Conservation (phyloP, 2,797 vertebrate genomes). For the Tolypeutes matacus region DNA sequence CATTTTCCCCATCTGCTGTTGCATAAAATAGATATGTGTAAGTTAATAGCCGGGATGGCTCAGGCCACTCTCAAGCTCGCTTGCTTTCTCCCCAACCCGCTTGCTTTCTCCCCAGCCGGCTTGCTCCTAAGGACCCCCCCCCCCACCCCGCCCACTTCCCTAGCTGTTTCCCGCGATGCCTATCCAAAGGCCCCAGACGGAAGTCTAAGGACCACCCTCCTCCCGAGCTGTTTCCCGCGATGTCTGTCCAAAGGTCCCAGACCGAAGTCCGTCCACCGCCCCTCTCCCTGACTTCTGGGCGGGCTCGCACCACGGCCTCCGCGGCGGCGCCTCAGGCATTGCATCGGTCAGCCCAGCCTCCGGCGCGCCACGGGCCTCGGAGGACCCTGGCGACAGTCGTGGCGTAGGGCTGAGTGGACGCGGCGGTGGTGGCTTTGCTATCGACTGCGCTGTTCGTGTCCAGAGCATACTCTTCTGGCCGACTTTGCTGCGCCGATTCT, state of each 20-base stretch:
- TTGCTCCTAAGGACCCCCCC: background rate
- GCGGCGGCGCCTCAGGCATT: constrained; percentile 42
- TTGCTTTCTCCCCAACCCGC: no score
- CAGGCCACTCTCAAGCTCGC: no score
- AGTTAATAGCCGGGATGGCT: fast-evolving
- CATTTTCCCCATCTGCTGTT: fast-evolving
- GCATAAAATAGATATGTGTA: background rate
- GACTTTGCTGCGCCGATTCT: background rate
- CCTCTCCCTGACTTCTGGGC: fast-evolving
- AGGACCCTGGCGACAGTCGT: constrained; percentile 69
- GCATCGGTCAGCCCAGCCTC: background rate
- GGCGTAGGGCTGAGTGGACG: constrained; percentile 49
- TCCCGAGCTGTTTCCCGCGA: background rate
- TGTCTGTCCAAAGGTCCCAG: background rate
- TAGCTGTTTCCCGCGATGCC: background rate
- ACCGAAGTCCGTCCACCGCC: background rate
- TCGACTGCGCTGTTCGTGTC: background rate
- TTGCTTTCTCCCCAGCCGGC: no score
- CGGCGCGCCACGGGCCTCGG: constrained; percentile 51
- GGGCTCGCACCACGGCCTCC: fast-evolving
- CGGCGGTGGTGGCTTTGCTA: background rate
- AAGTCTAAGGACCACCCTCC: background rate
- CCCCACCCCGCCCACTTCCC: no score
- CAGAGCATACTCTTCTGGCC: fast-evolving
- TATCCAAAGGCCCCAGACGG: background rate